Conservation (phyloP, 2,113 vertebrate genomes). For the Pygoscelis antarcticus region DNA sequence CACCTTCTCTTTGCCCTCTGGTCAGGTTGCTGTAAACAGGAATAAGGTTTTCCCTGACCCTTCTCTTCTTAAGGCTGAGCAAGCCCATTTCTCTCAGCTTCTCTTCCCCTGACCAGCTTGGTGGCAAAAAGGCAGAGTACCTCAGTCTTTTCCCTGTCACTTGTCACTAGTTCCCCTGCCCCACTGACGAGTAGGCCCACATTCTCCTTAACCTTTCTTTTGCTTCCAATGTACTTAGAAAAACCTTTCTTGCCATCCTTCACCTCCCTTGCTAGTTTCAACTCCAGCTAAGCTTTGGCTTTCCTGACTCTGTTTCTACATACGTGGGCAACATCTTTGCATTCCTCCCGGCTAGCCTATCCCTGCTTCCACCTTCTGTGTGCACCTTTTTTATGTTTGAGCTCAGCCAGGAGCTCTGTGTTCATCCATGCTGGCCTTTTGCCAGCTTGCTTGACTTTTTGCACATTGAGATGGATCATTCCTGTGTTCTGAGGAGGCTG, state of each 20-base stretch:
- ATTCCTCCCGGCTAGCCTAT: accelerated
- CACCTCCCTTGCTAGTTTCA: neutral
- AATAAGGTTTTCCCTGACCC: neutral
- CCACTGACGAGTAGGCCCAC: neutral
- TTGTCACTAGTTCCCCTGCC: neutral
- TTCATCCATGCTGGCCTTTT: neutral
- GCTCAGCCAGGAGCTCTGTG: neutral
- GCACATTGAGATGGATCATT: neutral
- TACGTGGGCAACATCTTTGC: neutral
- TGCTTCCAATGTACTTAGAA: neutral
- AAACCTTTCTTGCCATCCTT: neutral
- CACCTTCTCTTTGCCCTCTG: neutral
- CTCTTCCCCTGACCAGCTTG: neutral
- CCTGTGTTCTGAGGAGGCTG: neutral
- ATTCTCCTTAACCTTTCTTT: neutral
- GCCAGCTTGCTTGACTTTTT: neutral
- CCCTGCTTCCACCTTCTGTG: neutral
- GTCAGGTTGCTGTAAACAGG: neutral
- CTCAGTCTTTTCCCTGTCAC: neutral
- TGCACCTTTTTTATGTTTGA: neutral
- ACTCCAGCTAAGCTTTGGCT: neutral
- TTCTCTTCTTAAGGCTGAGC: neutral
- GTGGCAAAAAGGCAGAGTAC: neutral
- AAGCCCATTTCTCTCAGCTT: neutral
- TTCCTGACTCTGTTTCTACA: neutral